Evolutionary conservation across 2,797 vertebrate species (phyloP), one percentile per base, ranked within the genome.

Genomic region (Novumbra hubbsi): DNA sequence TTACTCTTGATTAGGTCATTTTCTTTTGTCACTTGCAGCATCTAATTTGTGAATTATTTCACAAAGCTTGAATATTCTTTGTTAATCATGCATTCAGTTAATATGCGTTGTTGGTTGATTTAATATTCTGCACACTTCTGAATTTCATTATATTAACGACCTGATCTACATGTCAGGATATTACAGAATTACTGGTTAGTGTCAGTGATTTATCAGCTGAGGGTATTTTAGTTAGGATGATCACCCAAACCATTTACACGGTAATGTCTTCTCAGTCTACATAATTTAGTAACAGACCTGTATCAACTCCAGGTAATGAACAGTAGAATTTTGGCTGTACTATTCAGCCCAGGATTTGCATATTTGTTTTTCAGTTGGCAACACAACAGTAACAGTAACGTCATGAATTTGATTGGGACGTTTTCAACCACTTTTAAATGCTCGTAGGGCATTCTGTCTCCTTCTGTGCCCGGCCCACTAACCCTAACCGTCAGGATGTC

Each of bases 1-100:
- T 79, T 84, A 78, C 81, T 81, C 86, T 87, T 87, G 85, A 89
- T 86, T 79, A 75, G 70, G 57, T 72, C 12, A 68, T 85, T 78
- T 77, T 69, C 68, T 30, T 64, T 3, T 16, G 60, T 24, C 27
- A 63, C 11, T 63, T 27, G 60, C 15, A 11, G 60, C 24, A 27
- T 28, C 27, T 64, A 30, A 64, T 32, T 30, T 32, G 62, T 64
- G 28, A 17, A 64, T 64, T 64, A 15, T 32, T 64, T 6, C 27
- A 15, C 28, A 16, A 32, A 32, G 16, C 12, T 19, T 28, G 68
- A 52, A 60, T 70, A 73, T 74, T 77, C 30, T 78, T 45, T 66
- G 52, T 11, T 75, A 62, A 84, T 85, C 81, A 78, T 75, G 63
- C 78, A 89, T 89, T 88, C 81, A 79, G 64, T 8, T 78, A 6